Evolutionary conservation across 1,140 invertebrate genomes (phyloP).

Genomic region (Pectinophora gossypiella): DNA sequence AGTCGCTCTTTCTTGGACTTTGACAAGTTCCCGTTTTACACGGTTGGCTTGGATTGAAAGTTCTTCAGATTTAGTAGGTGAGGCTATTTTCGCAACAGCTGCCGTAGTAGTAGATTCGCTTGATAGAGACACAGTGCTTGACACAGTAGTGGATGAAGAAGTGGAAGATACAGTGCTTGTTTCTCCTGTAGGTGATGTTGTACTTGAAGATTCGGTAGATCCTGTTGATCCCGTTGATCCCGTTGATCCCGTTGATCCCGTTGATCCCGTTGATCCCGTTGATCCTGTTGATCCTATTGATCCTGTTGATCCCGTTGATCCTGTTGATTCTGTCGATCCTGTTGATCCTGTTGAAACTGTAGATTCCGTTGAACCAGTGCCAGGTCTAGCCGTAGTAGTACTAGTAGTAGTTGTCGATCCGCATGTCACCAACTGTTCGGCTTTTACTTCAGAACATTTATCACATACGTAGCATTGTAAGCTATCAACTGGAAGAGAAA

Average conservation of each 20-base stretch:
- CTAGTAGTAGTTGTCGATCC: background rate
- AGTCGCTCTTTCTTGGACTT: background rate
- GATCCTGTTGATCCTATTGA: too few species aligned
- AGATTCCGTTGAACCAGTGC: background rate
- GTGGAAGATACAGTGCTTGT: constrained; percentile 9
- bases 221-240: too few species aligned
- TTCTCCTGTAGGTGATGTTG: background rate
- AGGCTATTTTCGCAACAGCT: too few species aligned
- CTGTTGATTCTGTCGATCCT: too few species aligned
- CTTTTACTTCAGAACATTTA: background rate
- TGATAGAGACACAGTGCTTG: background rate
- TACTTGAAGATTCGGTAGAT: too few species aligned
- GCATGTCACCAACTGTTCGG: background rate
- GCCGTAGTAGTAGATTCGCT: background rate
- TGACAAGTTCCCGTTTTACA: too few species aligned
- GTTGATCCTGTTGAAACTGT: background rate
- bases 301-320: too few species aligned
- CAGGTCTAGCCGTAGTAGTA: background rate
- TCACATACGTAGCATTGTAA: background rate
- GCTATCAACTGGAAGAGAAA: background rate
- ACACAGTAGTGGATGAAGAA: background rate
- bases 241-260: too few species aligned
- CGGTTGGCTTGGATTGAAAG: too few species aligned
- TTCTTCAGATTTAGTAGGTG: too few species aligned
- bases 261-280: too few species aligned